Evolutionary conservation across 2,888 invertebrate genomes (phyloP), one percentile per base, ranked within the genome.

Genomic region (Drosophila nr. medialis): DNA sequence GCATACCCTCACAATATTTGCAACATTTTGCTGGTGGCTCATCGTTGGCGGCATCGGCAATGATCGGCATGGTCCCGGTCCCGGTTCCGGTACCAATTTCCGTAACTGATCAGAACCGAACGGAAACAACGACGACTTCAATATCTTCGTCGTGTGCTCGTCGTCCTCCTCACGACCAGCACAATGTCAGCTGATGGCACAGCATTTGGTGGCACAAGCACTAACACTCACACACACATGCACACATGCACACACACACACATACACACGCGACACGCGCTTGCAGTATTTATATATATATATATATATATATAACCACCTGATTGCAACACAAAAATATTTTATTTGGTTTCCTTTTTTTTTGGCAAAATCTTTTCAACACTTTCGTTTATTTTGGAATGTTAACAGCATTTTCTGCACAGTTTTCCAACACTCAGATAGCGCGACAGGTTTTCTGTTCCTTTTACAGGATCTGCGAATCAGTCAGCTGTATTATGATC

Each of bases 11-110:
- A 96, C 97, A 97, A 94, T 96, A 96, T 95, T 96, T 96, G 96
- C 97, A 97, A 96, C 97, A 96, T 94, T 97, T 97, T 94, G 96
- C 96, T 95, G 96, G 96, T 94, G 96, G 96, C 94, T 95, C 95
- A 94, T 95, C 95, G 88, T 88, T 86, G 85, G 69, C 77, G 94
- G 93, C 93, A 93, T 94, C 94, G 93, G 94, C 94, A 94, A 94
- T 94, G 93, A 95, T 94, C 94, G 94, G 95, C 95, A 95, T 95
- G 93, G 92, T 94, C 94, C 92, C 69, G 71, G 63, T 56, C 51
- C 70, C 58, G 66, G 48, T 61, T 45, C 63, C 68, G 72, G 53
- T 55, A 56, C 70, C 70, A 69, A 69, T 40, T 21, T 56, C 40
- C 50, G 45, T 45, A 64, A 30, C 50, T 53, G 65, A 64, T 55